Percentiles rank a stretch among this genome's conserved stretches.
Conservation (phyloP, 2,888 invertebrate species). For the Idaea biselata region DNA sequence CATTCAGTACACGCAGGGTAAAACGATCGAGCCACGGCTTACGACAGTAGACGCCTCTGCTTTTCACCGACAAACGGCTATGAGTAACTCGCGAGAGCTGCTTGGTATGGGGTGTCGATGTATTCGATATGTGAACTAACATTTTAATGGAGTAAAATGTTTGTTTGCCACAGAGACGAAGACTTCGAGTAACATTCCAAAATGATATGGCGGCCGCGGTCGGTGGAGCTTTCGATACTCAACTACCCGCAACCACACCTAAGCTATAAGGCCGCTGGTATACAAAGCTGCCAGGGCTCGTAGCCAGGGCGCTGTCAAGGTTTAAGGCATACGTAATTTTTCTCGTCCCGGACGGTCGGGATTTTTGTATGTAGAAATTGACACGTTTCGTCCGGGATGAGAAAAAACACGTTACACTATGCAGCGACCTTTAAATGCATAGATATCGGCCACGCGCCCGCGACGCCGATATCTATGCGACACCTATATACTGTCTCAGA, state of each 20-base stretch:
- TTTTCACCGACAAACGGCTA: not conserved
- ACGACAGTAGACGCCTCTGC: not conserved
- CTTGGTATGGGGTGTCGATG: conserved; percentile 17
- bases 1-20: conserved; percentile 26
- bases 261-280: conserved; percentile 14
- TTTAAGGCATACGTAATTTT: no score
- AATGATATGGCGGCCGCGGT: conserved; percentile 57
- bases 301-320: no score
- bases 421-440: no score
- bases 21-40: conserved; percentile 22
- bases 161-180: conserved; percentile 77
- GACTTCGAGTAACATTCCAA: conserved; percentile 76
- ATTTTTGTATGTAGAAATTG: no score
- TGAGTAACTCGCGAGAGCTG: conserved; percentile 1
- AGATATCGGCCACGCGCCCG: no score
- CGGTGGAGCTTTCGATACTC: conserved; percentile 32
- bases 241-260: conserved; percentile 31
- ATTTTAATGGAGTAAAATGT: conserved; percentile 62
- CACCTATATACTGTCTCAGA: no score
- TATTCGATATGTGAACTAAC: conserved; percentile 43
- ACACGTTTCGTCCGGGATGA: no score
- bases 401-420: no score
- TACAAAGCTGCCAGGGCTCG: conserved; percentile 12
- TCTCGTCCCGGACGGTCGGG: no score
- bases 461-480: no score